Conservation (phyloP, 2,113 vertebrate species). For the Pachycephala philippinensis region DNA sequence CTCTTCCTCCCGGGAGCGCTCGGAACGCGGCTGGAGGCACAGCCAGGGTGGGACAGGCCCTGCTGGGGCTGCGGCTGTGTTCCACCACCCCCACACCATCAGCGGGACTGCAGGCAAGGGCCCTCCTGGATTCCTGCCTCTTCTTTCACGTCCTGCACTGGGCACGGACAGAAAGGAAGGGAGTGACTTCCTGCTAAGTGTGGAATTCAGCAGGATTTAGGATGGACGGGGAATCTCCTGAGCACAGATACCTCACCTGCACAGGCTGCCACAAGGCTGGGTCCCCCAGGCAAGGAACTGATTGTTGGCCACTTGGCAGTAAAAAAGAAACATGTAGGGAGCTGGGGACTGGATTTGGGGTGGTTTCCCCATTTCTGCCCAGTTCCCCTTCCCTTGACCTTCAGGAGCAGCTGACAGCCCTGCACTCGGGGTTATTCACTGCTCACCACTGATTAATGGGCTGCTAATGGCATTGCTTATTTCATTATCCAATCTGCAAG, state of each 20-base stretch:
- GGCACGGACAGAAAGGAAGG: background rate
- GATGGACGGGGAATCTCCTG: background rate
- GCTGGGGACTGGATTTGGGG: background rate
- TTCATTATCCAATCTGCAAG: background rate
- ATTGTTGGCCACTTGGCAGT: background rate
- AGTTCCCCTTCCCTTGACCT: background rate
- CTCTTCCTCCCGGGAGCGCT: background rate
- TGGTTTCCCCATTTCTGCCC: background rate
- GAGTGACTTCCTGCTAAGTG: background rate
- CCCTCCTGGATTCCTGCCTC: background rate
- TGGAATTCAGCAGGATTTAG: background rate
- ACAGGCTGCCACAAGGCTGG: background rate
- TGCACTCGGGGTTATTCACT: background rate
- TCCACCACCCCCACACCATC: too few species aligned
- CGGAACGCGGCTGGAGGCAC: background rate
- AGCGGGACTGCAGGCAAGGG: fast-evolving
- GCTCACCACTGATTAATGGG: background rate
- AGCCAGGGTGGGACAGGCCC: background rate
- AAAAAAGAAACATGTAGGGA: background rate
- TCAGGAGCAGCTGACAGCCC: background rate
- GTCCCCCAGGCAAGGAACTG: background rate
- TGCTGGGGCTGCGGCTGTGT: background rate
- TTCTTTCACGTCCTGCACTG: background rate
- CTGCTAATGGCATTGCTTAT: conserved; percentile 17
- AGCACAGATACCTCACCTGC: background rate